phyloP scores from a whole-genome alignment of 2,888 invertebrate species.

The Steromphala cineraria region DNA sequence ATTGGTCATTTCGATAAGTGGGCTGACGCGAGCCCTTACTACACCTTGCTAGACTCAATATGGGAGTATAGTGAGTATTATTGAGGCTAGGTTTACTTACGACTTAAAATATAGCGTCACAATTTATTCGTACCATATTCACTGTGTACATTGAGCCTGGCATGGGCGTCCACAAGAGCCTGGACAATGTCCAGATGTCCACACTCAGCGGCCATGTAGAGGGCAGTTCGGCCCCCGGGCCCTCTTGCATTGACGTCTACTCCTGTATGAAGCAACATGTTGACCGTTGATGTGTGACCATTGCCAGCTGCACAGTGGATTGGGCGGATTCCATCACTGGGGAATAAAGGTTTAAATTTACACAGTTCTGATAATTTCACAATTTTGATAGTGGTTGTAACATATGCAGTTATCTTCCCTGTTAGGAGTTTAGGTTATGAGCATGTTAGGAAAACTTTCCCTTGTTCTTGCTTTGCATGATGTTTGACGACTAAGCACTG shows the following conservation, averaged over 20 bases:
- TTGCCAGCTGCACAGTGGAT: conserved; percentile 44
- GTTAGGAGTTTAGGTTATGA: too few relatives aligned
- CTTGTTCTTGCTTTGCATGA: too few relatives aligned
- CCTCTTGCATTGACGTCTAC: conserved; percentile 30
- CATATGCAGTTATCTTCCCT: too few relatives aligned
- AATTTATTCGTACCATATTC: conserved; percentile 32
- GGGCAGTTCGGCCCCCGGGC: conserved; percentile 31
- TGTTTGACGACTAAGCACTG: too few relatives aligned
- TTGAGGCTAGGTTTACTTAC: conserved; percentile 27
- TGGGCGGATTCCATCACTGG: conserved; percentile 35
- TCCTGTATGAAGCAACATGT: conserved; percentile 29
- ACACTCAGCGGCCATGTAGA: conserved; percentile 39
- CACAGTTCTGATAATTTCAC: too few relatives aligned
- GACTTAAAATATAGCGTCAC: conserved; percentile 22
- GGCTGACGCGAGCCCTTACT: too few relatives aligned
- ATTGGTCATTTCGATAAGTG: too few relatives aligned
- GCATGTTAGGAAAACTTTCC: too few relatives aligned
- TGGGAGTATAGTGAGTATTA: too few relatives aligned
- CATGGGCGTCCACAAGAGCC: conserved; percentile 27
- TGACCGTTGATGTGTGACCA: conserved; percentile 29
- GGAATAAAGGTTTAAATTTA: not conserved
- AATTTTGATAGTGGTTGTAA: too few relatives aligned
- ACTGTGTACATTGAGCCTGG: conserved; percentile 31
- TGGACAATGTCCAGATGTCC: conserved; percentile 31
- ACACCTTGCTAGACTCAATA: too few relatives aligned